Conservation (phyloP, 2,113 vertebrate species). For the Xyliphius kryptos region DNA sequence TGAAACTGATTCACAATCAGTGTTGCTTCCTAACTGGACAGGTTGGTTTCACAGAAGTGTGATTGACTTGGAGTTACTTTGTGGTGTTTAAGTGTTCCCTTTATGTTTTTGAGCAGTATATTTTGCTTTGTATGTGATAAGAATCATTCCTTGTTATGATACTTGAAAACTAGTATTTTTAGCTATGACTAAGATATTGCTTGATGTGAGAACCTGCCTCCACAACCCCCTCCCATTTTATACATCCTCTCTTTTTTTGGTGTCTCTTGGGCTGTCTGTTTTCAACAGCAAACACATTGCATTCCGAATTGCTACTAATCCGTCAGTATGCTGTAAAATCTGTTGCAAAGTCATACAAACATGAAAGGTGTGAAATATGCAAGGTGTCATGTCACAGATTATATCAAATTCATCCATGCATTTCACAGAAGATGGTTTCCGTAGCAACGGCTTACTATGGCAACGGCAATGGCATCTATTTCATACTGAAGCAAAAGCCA, state of each 20-base stretch:
- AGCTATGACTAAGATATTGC: conserved; percentile 24
- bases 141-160: conserved; percentile 13
- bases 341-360: not conserved
- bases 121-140: conserved; percentile 13
- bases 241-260: not conserved
- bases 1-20: too few species aligned
- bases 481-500: conserved; percentile 4
- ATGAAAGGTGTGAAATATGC: not conserved
- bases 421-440: conserved; percentile 25
- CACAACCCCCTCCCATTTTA: not conserved
- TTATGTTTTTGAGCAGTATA: not conserved
- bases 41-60: too few species aligned
- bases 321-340: conserved; percentile 1
- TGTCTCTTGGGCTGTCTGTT: not conserved
- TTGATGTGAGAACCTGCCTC: conserved; percentile 11
- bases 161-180: conserved; percentile 46
- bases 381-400: not conserved
- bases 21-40: too few species aligned
- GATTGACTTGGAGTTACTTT: too few species aligned
- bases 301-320: not conserved
- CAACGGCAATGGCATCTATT: conserved; percentile 23
- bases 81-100: too few species aligned
- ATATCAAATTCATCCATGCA: conserved; percentile 21
- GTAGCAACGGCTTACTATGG: conserved; percentile 39
- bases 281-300: conserved; percentile 2